Evolutionary conservation across 1,140 invertebrate species (phyloP).

Genomic region (Drosophila persimilis): DNA sequence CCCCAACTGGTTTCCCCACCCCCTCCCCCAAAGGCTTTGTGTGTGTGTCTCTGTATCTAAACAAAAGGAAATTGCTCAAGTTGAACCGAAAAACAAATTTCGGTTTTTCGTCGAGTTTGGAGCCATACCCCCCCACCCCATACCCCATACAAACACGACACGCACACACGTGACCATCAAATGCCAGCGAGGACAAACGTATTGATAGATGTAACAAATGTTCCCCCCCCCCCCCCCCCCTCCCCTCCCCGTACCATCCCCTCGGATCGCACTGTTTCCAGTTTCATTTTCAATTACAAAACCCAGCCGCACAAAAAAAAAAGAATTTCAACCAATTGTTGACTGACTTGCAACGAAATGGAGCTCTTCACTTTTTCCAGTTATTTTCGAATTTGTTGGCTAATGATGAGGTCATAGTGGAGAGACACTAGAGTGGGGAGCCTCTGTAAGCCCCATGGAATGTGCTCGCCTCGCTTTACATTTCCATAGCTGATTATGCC

Average conservation of each 20-base stretch:
- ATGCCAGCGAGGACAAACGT: constrained; percentile 65
- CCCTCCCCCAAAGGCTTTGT: not conserved
- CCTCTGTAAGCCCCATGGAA: constrained; percentile 19
- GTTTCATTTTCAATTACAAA: constrained; percentile 54
- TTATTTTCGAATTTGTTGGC: constrained; percentile 38
- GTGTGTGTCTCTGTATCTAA: constrained; percentile 40
- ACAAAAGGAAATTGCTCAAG: constrained; percentile 73
- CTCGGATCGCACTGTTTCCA: not conserved
- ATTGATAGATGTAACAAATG: constrained; percentile 51
- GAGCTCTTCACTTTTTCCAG: constrained; percentile 55
- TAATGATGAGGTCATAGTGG: constrained; percentile 64
- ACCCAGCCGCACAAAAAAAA: constrained; percentile 20
- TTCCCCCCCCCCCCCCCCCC: constrained; percentile 7
- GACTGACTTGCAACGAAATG: constrained; percentile 64
- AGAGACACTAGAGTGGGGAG: constrained; percentile 30
- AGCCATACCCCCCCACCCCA: constrained; percentile 18
- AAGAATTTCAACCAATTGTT: constrained; percentile 60
- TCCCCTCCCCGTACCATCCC: too few relatives aligned
- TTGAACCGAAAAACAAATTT: constrained; percentile 66
- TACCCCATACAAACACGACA: constrained; percentile 9
- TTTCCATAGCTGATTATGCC: constrained; percentile 49
- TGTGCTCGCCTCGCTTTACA: constrained; percentile 15
- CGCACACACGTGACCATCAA: constrained; percentile 70
- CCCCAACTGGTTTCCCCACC: constrained; percentile 51
- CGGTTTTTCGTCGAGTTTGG: constrained; percentile 46